A percentile compares a stretch with the other conserved stretches of the same genome.
Evolutionary conservation across 2,888 invertebrate genomes (phyloP).

Genomic region (Eremobia ochroleuca): DNA sequence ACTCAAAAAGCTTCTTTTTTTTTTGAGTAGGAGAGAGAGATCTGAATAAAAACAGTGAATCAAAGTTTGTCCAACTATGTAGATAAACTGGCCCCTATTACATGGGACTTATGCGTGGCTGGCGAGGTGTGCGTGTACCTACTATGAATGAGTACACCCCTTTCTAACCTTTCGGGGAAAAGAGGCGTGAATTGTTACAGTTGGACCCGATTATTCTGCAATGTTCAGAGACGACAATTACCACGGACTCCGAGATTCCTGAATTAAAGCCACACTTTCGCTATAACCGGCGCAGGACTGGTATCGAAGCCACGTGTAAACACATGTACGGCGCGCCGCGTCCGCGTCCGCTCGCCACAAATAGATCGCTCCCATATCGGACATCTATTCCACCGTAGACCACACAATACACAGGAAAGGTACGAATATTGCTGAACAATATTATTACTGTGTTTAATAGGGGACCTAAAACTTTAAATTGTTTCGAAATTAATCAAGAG

Average conservation of each 20-base stretch:
- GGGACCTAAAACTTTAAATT: not conserved
- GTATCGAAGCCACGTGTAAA: slow-evolving; percentile 58
- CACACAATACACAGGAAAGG: slow-evolving; percentile 19
- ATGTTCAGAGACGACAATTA: not conserved
- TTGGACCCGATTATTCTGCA: not conserved
- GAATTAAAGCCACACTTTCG: slow-evolving; percentile 27
- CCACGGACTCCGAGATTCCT: not conserved
- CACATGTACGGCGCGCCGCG: slow-evolving; percentile 59
- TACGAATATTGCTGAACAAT: not conserved
- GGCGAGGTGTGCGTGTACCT: not conserved
- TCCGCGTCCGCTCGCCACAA: slow-evolving; percentile 59
- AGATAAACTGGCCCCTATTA: not conserved
- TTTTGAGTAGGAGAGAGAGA: too few species aligned
- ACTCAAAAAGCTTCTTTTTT: not conserved
- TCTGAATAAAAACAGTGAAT: not conserved
- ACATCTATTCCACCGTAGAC: slow-evolving; percentile 64
- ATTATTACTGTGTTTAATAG: not conserved
- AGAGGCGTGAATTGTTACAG: not conserved
- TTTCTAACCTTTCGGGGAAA: not conserved
- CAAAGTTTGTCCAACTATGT: not conserved
- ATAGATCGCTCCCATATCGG: slow-evolving; percentile 69
- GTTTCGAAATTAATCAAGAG: too few species aligned
- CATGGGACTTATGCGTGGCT: not conserved
- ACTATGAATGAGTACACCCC: not conserved
- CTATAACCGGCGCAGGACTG: slow-evolving; percentile 34